phyloP scores from a whole-genome alignment of 2,113 vertebrate genomes.

The Todiramphus saurophagus region DNA sequence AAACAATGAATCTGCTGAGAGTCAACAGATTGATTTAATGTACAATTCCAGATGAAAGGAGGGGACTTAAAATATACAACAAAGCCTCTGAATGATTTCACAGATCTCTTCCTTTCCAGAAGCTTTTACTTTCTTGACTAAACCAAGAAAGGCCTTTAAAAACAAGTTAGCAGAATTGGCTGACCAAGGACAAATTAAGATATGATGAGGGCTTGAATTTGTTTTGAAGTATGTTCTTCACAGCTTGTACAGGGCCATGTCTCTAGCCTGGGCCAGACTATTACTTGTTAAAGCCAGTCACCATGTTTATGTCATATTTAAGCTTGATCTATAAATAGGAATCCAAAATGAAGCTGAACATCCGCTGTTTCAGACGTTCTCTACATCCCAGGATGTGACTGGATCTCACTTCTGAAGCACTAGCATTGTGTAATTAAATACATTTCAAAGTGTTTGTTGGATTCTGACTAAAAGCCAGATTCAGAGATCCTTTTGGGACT shows the following conservation, averaged over 20 bases:
- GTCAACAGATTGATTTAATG: conserved; percentile 34
- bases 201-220: not conserved
- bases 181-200: not conserved
- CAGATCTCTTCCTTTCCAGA: not conserved
- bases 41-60: conserved; percentile 9
- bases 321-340: conserved; percentile 6
- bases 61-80: not conserved
- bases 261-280: not conserved
- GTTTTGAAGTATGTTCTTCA: conserved; percentile 1
- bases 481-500: not conserved
- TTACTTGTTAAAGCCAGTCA: not conserved
- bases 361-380: not conserved
- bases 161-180: not conserved
- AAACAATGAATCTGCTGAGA: conserved; percentile 9
- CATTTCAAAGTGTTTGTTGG: not conserved
- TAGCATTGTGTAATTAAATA: not conserved
- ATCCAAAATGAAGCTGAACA: not conserved
- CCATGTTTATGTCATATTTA: not conserved
- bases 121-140: not conserved
- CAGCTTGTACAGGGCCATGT: not conserved
- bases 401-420: not conserved
- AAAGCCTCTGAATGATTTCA: not conserved
- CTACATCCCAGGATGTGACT: not conserved
- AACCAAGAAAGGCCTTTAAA: not conserved
- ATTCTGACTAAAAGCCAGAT: not conserved